phyloP scores from a whole-genome alignment of 2,797 vertebrate species.

The Pteronotus mesoamericanus region DNA sequence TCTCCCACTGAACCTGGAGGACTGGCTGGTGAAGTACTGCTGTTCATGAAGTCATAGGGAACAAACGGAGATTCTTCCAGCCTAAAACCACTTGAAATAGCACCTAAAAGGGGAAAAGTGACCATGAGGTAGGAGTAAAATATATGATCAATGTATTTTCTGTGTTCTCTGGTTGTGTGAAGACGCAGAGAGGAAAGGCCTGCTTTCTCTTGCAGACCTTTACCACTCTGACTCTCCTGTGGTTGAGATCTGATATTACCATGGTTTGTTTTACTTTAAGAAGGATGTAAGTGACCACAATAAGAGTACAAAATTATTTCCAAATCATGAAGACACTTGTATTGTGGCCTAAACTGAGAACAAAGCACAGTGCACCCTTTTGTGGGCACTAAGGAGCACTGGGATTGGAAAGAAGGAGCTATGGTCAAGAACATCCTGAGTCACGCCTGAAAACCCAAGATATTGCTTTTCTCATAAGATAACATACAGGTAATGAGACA shows the following conservation, averaged over 20 bases:
- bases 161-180: background rate
- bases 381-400: background rate
- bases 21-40: conserved; percentile 95
- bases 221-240: background rate
- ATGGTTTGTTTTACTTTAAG: background rate
- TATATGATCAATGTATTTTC: background rate
- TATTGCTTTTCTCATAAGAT: background rate
- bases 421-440: rapidly evolving
- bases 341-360: background rate
- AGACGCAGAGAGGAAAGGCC: background rate
- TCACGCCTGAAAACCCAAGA: background rate
- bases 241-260: background rate
- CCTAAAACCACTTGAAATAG: conserved; percentile 98
- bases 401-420: background rate
- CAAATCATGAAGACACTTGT: background rate
- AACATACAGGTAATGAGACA: background rate
- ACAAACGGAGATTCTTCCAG: conserved; percentile 96
- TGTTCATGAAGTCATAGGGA: conserved; percentile 94
- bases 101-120: conserved; percentile 83
- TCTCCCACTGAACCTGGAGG: conserved; percentile 97
- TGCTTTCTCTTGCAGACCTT: background rate
- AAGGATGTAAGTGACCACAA: background rate
- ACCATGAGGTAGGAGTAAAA: background rate
- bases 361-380: background rate
- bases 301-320: background rate